Evolutionary conservation across 2,888 invertebrate species (phyloP).

Genomic region (Dasypolia templi): DNA sequence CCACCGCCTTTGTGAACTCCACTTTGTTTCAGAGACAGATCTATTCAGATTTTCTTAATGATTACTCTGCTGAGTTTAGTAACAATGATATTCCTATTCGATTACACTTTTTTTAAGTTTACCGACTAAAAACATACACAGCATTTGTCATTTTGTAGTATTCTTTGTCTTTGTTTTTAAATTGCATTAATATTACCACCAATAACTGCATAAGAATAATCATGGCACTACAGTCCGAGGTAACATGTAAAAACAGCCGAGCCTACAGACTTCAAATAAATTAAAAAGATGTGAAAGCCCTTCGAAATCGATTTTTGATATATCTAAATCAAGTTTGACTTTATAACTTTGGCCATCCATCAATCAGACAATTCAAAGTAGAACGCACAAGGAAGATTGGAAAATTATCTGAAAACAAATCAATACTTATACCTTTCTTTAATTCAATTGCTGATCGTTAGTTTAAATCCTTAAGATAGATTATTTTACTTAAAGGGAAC

Average conservation of each 20-base stretch:
- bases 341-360: slow-evolving; percentile 63
- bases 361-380: slow-evolving; percentile 53
- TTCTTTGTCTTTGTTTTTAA: too few species aligned
- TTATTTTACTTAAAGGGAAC: background rate
- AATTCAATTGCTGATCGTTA: too few species aligned
- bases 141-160: too few species aligned
- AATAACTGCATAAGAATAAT: too few species aligned
- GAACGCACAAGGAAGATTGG: slow-evolving; percentile 44
- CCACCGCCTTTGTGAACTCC: background rate
- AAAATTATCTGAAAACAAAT: slow-evolving; percentile 42
- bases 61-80: background rate
- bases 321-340: slow-evolving; percentile 39
- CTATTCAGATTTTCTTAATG: background rate
- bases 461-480: too few species aligned
- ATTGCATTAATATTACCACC: too few species aligned
- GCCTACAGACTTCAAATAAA: slow-evolving; percentile 2
- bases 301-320: slow-evolving; percentile 26
- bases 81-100: background rate
- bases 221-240: background rate
- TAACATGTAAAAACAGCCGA: background rate
- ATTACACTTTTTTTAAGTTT: too few species aligned
- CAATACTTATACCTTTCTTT: too few species aligned
- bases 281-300: slow-evolving; percentile 27
- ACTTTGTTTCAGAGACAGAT: background rate
- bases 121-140: too few species aligned